These are phyloP conservation scores for Corythornis madagascariensis DNA, from an alignment of 2,113 vertebrate genomes.

Conservation along the genomic window DNA sequence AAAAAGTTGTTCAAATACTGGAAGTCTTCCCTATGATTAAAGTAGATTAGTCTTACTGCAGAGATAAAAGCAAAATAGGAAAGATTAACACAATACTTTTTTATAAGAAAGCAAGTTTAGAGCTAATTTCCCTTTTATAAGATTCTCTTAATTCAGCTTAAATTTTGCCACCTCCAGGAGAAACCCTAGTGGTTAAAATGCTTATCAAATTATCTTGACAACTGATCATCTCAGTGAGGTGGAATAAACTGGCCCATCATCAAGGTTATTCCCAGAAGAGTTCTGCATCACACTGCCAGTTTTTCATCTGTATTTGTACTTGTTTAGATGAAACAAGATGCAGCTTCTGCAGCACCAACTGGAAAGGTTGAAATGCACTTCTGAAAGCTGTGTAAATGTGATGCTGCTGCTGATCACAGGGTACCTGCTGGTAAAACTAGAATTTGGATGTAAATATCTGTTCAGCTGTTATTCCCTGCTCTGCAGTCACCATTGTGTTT, in stretches of 20 bases:
- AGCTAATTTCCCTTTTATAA: not conserved
- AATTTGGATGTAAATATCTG: not conserved
- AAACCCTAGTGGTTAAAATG: not conserved
- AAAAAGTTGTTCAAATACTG: not conserved
- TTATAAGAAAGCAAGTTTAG: not conserved
- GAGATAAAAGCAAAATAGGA: not conserved
- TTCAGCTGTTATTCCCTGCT: not conserved
- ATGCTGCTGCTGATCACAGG: not conserved
- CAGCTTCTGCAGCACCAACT: not conserved
- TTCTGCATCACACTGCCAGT: not conserved
- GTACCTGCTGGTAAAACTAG: not conserved
- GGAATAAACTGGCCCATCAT: not conserved
- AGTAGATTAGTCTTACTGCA: not conserved
- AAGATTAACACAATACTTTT: not conserved
- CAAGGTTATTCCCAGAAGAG: not conserved
- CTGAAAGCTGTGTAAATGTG: not conserved
- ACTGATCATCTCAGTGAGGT: not conserved
- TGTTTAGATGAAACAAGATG: not conserved
- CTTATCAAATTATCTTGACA: not conserved
- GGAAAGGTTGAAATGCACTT: not conserved
- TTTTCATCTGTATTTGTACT: not conserved
- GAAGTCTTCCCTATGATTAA: not conserved
- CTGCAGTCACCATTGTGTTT: not conserved
- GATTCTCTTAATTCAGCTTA: not conserved
- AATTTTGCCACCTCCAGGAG: not conserved